These are phyloP conservation scores for Globia sparganii DNA, from an alignment of 2,888 invertebrate species.

Conservation along the genomic window DNA sequence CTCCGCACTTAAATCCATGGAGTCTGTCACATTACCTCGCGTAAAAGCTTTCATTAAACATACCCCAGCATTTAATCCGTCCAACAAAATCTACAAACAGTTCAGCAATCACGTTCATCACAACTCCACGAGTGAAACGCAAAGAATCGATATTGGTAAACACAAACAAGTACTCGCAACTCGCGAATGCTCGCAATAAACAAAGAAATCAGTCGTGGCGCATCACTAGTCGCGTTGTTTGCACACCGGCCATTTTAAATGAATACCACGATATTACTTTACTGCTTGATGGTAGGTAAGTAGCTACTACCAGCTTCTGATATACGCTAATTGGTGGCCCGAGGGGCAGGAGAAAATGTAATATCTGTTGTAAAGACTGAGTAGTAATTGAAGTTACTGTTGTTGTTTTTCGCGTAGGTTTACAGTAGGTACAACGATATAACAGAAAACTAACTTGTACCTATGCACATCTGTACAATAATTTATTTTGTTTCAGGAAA, in stretches of 20 bases:
- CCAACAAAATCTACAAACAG: constrained; percentile 69
- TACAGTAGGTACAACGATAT: background rate
- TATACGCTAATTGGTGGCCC: constrained; percentile 36
- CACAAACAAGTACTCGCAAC: constrained; percentile 20
- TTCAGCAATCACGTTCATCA: constrained; percentile 64
- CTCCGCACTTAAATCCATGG: constrained; percentile 5
- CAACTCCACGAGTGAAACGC: constrained; percentile 70
- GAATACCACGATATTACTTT: constrained; percentile 34
- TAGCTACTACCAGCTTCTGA: constrained; percentile 33
- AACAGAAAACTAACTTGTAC: background rate
- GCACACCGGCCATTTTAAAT: constrained; percentile 25
- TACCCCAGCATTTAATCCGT: constrained; percentile 59
- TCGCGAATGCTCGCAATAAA: constrained; percentile 65
- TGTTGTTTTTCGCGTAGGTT: constrained; percentile 16
- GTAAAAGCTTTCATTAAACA: constrained; percentile 34
- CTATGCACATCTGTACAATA: background rate
- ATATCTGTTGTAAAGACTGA: constrained; percentile 22
- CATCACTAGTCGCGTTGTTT: constrained; percentile 57
- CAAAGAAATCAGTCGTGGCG: constrained; percentile 75
- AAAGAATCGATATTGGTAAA: constrained; percentile 72
- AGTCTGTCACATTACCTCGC: constrained; percentile 9
- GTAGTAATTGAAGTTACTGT: constrained; percentile 11
- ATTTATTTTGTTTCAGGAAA: background rate
- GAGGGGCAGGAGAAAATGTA: constrained; percentile 25
- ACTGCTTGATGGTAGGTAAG: constrained; percentile 25